Conservation (phyloP, 2,888 invertebrate species). For the Spisula solida region DNA sequence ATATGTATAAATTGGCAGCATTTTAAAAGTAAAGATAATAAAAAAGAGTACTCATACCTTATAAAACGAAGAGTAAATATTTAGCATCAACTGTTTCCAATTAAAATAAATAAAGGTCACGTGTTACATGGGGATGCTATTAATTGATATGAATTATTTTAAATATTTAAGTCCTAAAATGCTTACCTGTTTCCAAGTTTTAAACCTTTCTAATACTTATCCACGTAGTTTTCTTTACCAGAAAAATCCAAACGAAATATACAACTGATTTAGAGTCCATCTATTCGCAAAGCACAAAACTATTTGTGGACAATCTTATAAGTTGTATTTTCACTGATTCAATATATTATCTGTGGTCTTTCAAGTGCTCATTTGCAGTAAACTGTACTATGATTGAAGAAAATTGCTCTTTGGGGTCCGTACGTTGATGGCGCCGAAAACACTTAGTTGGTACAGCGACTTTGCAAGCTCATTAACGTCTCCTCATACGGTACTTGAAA, state of each 20-base stretch:
- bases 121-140: too few species aligned
- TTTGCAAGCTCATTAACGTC: slow-evolving; percentile 43
- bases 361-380: slow-evolving; percentile 31
- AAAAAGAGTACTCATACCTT: too few species aligned
- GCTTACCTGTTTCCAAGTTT: background rate
- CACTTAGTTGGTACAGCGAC: slow-evolving; percentile 36
- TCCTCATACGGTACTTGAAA: slow-evolving; percentile 40
- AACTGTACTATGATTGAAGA: slow-evolving; percentile 36
- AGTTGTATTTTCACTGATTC: slow-evolving; percentile 31
- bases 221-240: slow-evolving; percentile 6
- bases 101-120: too few species aligned
- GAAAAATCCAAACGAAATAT: slow-evolving; percentile 2
- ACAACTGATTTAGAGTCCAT: background rate
- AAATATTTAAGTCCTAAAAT: background rate
- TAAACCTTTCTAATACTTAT: background rate
- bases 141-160: background rate
- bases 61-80: too few species aligned
- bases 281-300: background rate
- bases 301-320: slow-evolving; percentile 26
- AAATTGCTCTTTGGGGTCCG: slow-evolving; percentile 33
- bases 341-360: slow-evolving; percentile 38
- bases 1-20: too few species aligned
- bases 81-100: too few species aligned
- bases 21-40: too few species aligned
- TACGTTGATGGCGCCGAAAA: slow-evolving; percentile 42